These are phyloP conservation scores for Hippoglossus hippoglossus DNA, from an alignment of 2,797 vertebrate genomes.

Conservation along the genomic window DNA sequence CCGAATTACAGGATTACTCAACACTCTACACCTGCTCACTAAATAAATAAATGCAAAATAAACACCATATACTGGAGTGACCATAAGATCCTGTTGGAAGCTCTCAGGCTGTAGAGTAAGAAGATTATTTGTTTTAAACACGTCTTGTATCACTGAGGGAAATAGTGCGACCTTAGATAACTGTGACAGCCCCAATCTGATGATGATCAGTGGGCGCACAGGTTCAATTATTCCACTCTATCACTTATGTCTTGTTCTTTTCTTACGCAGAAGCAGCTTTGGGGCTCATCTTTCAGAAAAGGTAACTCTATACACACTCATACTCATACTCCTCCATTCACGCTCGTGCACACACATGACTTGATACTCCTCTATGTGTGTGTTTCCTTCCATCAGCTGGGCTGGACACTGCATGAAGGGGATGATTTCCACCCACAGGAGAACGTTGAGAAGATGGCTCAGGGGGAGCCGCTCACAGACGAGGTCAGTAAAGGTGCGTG, in stretches of 20 bases:
- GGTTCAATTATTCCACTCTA: neutral
- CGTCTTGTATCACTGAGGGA: too few relatives aligned
- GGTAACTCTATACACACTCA: conserved; percentile 71
- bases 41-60: too few relatives aligned
- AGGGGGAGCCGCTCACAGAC: conserved; percentile 88
- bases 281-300: conserved; percentile 83
- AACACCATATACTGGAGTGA: too few relatives aligned
- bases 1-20: too few relatives aligned
- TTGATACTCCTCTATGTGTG: neutral
- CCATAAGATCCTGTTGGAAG: too few relatives aligned
- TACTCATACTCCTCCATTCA: neutral
- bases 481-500: conserved; percentile 81
- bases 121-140: neutral
- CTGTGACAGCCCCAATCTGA: neutral
- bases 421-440: conserved; percentile 89
- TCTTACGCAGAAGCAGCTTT: conserved; percentile 81
- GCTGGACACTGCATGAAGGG: conserved; percentile 91
- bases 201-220: too few relatives aligned
- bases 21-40: too few relatives aligned
- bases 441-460: conserved; percentile 90
- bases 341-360: neutral
- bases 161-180: too few relatives aligned
- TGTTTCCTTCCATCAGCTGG: conserved; percentile 80
- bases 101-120: neutral
- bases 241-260: neutral